These are phyloP conservation scores for Crotalus helleri DNA, from an alignment of 2,113 vertebrate genomes.

Conservation along the genomic window DNA sequence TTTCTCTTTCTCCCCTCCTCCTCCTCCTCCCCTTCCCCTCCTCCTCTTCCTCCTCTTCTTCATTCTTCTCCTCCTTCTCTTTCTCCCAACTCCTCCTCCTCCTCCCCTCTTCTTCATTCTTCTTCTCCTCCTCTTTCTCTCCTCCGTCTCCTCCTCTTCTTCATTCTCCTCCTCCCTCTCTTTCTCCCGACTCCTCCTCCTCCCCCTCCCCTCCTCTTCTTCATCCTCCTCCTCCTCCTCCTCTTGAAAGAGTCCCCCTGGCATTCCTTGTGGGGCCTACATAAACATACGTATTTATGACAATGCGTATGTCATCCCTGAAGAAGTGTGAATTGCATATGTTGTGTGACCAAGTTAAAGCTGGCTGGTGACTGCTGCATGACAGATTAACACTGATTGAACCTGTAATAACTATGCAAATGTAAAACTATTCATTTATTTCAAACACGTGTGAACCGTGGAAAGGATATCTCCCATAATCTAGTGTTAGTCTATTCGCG, in stretches of 20 bases:
- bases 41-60: background rate
- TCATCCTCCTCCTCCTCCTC: background rate
- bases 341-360: slow-evolving; percentile 24
- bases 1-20: no score
- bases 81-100: background rate
- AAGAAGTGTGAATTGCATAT: slow-evolving; percentile 24
- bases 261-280: background rate
- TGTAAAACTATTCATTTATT: slow-evolving; percentile 76
- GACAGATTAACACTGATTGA: slow-evolving; percentile 66
- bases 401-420: slow-evolving; percentile 69
- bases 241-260: background rate
- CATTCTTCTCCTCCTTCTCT: no score
- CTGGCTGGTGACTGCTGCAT: slow-evolving; percentile 36
- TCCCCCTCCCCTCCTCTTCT: no score
- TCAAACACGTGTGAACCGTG: slow-evolving; percentile 56
- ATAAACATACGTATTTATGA: background rate
- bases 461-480: slow-evolving; percentile 72
- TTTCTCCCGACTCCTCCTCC: no score
- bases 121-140: no score
- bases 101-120: background rate
- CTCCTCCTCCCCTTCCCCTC: background rate
- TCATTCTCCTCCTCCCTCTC: background rate
- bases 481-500: slow-evolving; percentile 81
- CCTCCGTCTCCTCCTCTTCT: background rate
- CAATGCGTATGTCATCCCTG: rapidly evolving